Evolutionary conservation across 2,888 invertebrate species (phyloP), one percentile per base, ranked within the genome.

Genomic region (Rhodophaea formosa): DNA sequence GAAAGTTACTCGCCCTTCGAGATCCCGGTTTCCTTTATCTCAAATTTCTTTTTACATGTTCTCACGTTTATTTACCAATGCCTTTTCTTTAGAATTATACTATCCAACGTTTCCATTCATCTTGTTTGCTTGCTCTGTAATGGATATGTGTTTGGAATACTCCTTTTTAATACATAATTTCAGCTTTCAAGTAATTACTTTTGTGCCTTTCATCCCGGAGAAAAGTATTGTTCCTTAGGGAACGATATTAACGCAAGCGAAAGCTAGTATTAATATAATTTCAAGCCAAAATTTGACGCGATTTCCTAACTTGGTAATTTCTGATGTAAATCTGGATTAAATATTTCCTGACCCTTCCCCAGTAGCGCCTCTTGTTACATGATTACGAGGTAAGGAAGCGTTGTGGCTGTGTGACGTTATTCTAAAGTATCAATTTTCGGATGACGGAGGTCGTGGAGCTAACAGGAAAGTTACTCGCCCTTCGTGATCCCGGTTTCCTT

Each of bases 201-300:
- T n/a, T n/a, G n/a, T n/a, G n/a, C n/a, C n/a, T n/a, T n/a, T n/a
- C n/a, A n/a, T n/a, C n/a, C n/a, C n/a, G n/a, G n/a, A n/a, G n/a
- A n/a, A n/a, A n/a, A n/a, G n/a, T n/a, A n/a, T n/a, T n/a, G n/a
- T n/a, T n/a, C n/a, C n/a, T n/a, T n/a, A n/a, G n/a, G n/a, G n/a
- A n/a, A n/a, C n/a, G n/a, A n/a, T n/a, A n/a, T n/a, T n/a, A n/a
- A n/a, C n/a, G n/a, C n/a, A n/a, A n/a, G n/a, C n/a, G n/a, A n/a
- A n/a, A n/a, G n/a, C n/a, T n/a, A n/a, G n/a, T 86, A 82, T 86
- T 82, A 77, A 84, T 80, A 71, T 64, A 61, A n/a, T 8, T 64
- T 64, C 62, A 32, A 53, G 57, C 57, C 61, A 56, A 53, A 66
- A 54, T 62, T 65, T 63, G 43, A 17, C 8, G 8, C 53, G 15